Evolutionary conservation across 2,888 invertebrate species (phyloP), one percentile per base, ranked within the genome.

Genomic region (Synergus japonicus): DNA sequence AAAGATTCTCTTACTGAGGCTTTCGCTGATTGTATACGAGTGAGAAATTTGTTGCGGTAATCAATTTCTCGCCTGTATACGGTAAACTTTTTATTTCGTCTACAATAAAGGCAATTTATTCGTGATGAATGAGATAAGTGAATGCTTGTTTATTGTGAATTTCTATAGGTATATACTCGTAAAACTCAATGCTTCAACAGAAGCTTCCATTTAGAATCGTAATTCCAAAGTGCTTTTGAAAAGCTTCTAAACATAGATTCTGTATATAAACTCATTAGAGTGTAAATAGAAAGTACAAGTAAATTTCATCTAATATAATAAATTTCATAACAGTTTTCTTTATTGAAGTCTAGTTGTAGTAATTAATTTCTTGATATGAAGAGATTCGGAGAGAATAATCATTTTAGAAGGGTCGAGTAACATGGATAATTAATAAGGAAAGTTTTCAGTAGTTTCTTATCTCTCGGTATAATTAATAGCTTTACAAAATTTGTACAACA

Each of bases 391-490:
- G 13, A 54, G 10, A 54, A 73, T 60, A 73, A 73, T 73, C 54
- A 73, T 73, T 54, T 37, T 37, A 73, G 73, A 54, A 54, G 54
- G 37, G 69, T 15, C 15, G 49, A 73, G 49, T 54, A 54, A 54
- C 54, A 69, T n/a, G 44, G 73, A 73, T 37, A 73, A 73, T 73
- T 73, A 73, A 73, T 73, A 73, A 54, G 73, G n/a, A 73, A 73
- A 73, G 73, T 73, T 69, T 69, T 18, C 69, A 15, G 54, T 69
- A 46, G 69, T 18, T 13, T 37, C 73, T 73, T 73, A 73, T 73
- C 73, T 49, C 37, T 54, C 5, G 22, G 37, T 37, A n/a, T 73
- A 41, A 73, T 73, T 29, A 49, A 54, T 73, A 44, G 67, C 44
- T 44, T 54, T 13, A 46, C 12, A 46, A 46, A 44, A 22, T 22